Evolutionary conservation across 1,140 invertebrate genomes (phyloP), one percentile per base, ranked within the genome.

Genomic region (Plutomurus gul): DNA sequence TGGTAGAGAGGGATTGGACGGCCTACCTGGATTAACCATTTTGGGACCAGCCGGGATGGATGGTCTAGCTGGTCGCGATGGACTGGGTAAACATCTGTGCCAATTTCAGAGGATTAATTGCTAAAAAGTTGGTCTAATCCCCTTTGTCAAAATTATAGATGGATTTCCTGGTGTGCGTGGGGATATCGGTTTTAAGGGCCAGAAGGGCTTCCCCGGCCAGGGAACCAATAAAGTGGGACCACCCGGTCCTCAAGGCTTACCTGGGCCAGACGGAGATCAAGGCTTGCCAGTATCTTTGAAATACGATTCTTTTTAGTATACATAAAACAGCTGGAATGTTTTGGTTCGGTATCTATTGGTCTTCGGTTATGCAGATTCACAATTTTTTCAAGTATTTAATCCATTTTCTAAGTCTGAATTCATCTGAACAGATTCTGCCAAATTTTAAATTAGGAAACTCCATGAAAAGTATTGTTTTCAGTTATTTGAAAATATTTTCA

Each of bases 1-100:
- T n/a, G n/a, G n/a, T n/a, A n/a, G n/a, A n/a, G 87, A 91, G 76
- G 93, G 93, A 47, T 87, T 87, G 6, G 75, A 84, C 78, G 93
- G 92, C 78, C 84, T 87, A 43, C 85, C 84, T 20, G 93, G 93
- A 30, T 46, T 81, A 22, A 81, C 80, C 13, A 77, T 77, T 30
- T 18, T 80, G 37, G 81, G 81, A 4, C 78, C 78, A 47, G 47
- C 77, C 36, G 81, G 81, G 3, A 13, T 30, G 7, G 81, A 82
- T 30, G 81, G 81, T 6, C 20, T 83, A 11, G 10, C 46, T 22
- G 82, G 82, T 10, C 47, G 71, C 4, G 76, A 80, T 74, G 82
- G 82, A 49, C 33, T 51, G 4, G 79, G 78, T 80, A 33, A 8
- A 18, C 3, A 4, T 74, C 37, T 40, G 25, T 6, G 3, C 47